Conservation (phyloP, 2,113 vertebrate genomes). For the Puntigrus tetrazona region DNA sequence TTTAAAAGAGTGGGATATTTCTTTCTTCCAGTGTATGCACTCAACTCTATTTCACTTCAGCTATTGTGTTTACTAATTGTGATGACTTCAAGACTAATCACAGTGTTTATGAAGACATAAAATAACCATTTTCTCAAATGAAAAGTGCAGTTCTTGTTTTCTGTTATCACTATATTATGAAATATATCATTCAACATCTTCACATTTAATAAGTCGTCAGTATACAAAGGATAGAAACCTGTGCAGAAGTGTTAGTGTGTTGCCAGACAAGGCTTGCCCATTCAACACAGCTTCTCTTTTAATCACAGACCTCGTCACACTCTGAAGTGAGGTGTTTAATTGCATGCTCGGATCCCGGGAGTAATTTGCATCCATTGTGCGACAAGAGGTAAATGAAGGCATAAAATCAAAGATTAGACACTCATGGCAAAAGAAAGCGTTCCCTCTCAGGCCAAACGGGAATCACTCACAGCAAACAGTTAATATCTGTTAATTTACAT, state of each 20-base stretch:
- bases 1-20: neutral
- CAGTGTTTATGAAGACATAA: neutral
- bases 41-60: neutral
- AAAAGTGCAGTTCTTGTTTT: neutral
- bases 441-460: slow-evolving; percentile 34
- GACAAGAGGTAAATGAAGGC: slow-evolving; percentile 61
- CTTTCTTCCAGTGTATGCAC: neutral
- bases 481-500: slow-evolving; percentile 22
- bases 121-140: neutral
- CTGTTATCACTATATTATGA: neutral
- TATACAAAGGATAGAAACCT: neutral
- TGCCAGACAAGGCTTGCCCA: slow-evolving; percentile 11
- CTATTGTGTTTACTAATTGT: neutral
- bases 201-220: neutral
- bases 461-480: slow-evolving; percentile 9
- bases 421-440: slow-evolving; percentile 20
- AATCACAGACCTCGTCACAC: slow-evolving; percentile 48
- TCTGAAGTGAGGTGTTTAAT: slow-evolving; percentile 59
- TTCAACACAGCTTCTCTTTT: slow-evolving; percentile 47
- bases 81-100: neutral
- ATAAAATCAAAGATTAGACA: slow-evolving; percentile 55
- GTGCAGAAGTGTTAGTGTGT: neutral
- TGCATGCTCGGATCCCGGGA: slow-evolving; percentile 52
- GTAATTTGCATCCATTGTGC: slow-evolving; percentile 64
- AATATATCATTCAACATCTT: neutral